Evolutionary conservation across 2,888 invertebrate species (phyloP).

Genomic region (Gerris lacustris): DNA sequence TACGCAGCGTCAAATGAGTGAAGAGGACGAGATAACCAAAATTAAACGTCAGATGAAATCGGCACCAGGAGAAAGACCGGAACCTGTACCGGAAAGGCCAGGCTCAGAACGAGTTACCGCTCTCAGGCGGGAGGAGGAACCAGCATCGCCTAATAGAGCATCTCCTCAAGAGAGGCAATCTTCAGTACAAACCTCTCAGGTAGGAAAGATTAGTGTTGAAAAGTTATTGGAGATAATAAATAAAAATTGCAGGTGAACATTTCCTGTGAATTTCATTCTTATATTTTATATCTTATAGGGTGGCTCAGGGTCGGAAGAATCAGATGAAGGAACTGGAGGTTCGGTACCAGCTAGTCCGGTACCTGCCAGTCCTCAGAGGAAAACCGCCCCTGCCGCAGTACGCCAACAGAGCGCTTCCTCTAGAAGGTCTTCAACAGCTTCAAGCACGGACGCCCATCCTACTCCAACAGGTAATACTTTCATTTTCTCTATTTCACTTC

Average conservation of each 20-base stretch:
- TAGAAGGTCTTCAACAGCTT: not conserved
- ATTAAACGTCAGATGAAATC: conserved; percentile 77
- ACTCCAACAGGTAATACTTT: not conserved
- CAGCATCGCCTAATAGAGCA: conserved; percentile 40
- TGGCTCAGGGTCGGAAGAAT: conserved; percentile 1
- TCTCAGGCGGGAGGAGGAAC: conserved; percentile 46
- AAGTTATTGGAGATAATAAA: no score
- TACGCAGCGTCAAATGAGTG: conserved; percentile 64
- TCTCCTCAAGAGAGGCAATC: conserved; percentile 37
- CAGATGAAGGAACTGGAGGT: not conserved
- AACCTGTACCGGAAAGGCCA: conserved; percentile 20
- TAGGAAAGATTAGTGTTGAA: not conserved
- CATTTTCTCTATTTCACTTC: no score
- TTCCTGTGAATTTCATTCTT: no score
- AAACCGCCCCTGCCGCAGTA: not conserved
- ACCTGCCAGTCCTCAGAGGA: not conserved
- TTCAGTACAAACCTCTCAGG: conserved; percentile 39
- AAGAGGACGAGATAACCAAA: conserved; percentile 78
- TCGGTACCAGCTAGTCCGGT: not conserved
- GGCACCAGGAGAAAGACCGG: conserved; percentile 32
- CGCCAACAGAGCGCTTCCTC: not conserved
- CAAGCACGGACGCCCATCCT: not conserved
- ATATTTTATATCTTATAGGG: not conserved
- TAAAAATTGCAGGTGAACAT: no score
- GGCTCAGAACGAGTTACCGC: conserved; percentile 37